Percentiles rank a stretch among this genome's conserved stretches.
phyloP scores from a whole-genome alignment of 2,113 vertebrate genomes.

The Carassius gibelio region DNA sequence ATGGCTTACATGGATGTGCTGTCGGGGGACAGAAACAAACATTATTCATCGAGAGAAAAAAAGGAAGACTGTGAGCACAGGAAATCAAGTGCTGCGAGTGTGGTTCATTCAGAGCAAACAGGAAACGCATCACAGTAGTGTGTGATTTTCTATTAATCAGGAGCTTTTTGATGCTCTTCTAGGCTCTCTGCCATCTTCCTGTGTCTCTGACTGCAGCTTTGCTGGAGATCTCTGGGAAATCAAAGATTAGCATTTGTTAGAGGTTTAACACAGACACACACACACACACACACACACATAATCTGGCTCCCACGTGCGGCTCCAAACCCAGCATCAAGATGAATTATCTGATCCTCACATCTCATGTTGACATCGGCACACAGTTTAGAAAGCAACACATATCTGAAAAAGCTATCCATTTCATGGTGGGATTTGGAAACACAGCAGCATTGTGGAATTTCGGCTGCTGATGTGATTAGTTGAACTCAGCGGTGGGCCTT shows the following conservation, averaged over 20 bases:
- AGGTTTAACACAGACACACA: slow-evolving; percentile 62
- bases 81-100: slow-evolving; percentile 39
- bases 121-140: slow-evolving; percentile 45
- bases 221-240: slow-evolving; percentile 72
- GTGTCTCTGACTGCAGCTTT: slow-evolving; percentile 65
- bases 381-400: slow-evolving; percentile 54
- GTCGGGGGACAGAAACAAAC: slow-evolving; percentile 47
- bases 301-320: no score
- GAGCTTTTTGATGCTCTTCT: slow-evolving; percentile 61
- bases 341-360: slow-evolving; percentile 57
- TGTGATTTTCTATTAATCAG: slow-evolving; percentile 66
- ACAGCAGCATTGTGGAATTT: neutral
- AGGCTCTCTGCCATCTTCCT: slow-evolving; percentile 64
- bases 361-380: slow-evolving; percentile 53
- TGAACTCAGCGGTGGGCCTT: slow-evolving; percentile 36
- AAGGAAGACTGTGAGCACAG: slow-evolving; percentile 47
- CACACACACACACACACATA: no score
- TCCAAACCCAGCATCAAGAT: slow-evolving; percentile 40
- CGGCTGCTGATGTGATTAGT: slow-evolving; percentile 7
- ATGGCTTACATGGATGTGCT: slow-evolving; percentile 49
- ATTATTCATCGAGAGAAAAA: slow-evolving; percentile 34
- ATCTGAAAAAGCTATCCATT: slow-evolving; percentile 21
- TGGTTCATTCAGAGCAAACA: slow-evolving; percentile 53
- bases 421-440: no score
- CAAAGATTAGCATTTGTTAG: slow-evolving; percentile 75